Conservation (phyloP, 2,888 invertebrate genomes). For the Trilocha varians region DNA sequence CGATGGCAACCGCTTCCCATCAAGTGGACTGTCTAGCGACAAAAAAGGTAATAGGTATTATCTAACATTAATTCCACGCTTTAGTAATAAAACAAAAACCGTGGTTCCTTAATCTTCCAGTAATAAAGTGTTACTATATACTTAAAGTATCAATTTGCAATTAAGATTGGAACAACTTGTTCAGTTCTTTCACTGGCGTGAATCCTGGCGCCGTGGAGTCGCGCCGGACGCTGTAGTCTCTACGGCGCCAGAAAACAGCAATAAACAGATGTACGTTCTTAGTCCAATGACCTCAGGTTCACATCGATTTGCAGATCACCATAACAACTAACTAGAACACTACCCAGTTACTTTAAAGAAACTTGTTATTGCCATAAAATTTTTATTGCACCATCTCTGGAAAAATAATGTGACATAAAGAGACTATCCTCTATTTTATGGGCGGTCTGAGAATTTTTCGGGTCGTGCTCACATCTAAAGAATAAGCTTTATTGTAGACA, state of each 20-base stretch:
- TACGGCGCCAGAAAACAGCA: conserved; percentile 39
- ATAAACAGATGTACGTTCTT: conserved; percentile 32
- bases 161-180: too few species aligned
- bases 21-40: too few species aligned
- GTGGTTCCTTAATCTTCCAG: too few species aligned
- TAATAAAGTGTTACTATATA: too few species aligned
- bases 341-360: not conserved
- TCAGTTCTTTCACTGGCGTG: conserved; percentile 5
- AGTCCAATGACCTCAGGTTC: conserved; percentile 28
- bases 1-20: too few species aligned
- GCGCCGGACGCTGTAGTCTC: conserved; percentile 38
- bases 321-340: not conserved
- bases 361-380: not conserved
- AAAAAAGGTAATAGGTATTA: too few species aligned
- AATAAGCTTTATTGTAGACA: not conserved
- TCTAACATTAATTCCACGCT: too few species aligned
- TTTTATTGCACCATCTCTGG: not conserved
- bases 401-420: not conserved
- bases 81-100: too few species aligned
- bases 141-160: too few species aligned
- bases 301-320: conserved; percentile 18
- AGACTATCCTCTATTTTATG: not conserved
- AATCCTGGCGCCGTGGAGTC: conserved; percentile 42
- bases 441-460: not conserved
- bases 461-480: not conserved